Conservation (phyloP, 2,888 invertebrate species). For the Leistus spinibarbis region DNA sequence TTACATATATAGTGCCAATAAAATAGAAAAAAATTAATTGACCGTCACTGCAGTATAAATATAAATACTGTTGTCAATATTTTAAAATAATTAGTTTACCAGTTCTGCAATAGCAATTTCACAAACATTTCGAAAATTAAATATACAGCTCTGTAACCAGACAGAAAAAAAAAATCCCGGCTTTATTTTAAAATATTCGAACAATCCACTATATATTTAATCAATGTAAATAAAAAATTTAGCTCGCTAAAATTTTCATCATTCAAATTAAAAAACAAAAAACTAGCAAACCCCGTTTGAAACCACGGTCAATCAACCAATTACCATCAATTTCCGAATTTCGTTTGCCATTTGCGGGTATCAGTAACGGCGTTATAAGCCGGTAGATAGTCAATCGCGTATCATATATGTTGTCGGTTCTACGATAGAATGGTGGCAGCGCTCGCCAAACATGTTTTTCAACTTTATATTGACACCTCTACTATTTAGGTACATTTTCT, state of each 20-base stretch:
- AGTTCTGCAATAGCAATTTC: background rate
- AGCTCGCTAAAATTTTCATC: background rate
- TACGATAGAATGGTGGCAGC: background rate
- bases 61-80: too few relatives aligned
- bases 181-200: background rate
- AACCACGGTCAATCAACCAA: constrained; percentile 13
- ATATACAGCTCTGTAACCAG: background rate
- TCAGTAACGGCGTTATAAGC: background rate
- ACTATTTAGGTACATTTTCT: background rate
- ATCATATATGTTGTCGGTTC: background rate
- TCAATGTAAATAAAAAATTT: background rate
- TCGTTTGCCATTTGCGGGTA: constrained; percentile 1
- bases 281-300: background rate
- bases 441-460: background rate
- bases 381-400: background rate
- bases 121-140: background rate
- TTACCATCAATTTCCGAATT: constrained; percentile 17
- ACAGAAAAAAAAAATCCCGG: background rate
- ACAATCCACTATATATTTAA: background rate
- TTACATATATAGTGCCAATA: too few relatives aligned
- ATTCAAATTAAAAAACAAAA: background rate
- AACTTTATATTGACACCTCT: background rate
- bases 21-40: too few relatives aligned
- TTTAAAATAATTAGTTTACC: too few relatives aligned
- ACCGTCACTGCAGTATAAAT: too few relatives aligned